Evolutionary conservation across 2,113 vertebrate genomes (phyloP).

Genomic region (Leptosomus discolor): DNA sequence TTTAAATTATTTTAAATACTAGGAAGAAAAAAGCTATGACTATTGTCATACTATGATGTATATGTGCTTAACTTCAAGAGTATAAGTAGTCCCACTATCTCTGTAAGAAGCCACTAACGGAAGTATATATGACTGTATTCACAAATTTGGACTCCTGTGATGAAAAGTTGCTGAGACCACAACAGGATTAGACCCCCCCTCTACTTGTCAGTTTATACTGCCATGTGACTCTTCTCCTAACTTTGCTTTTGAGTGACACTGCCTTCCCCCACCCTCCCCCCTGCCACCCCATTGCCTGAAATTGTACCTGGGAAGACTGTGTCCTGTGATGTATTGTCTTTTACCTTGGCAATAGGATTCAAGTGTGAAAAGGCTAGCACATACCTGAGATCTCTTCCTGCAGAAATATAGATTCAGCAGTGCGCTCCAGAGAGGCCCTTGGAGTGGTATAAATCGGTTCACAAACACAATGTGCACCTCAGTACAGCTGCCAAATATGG

Average conservation of each 20-base stretch:
- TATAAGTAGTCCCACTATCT: neutral
- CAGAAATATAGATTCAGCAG: neutral
- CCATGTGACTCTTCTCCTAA: neutral
- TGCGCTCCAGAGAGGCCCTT: neutral
- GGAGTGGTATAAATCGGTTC: neutral
- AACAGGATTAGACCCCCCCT: neutral
- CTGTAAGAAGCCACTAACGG: neutral
- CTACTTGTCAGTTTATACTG: neutral
- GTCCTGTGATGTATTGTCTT: neutral
- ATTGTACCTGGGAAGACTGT: neutral
- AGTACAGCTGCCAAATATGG: neutral
- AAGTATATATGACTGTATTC: neutral
- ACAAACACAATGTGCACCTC: neutral
- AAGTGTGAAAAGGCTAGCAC: neutral
- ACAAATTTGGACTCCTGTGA: neutral
- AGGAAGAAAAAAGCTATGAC: neutral
- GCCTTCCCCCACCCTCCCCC: fast-evolving
- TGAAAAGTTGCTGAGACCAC: neutral
- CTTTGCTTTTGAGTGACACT: neutral
- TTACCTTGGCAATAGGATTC: neutral
- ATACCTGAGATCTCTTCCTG: neutral
- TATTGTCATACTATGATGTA: neutral
- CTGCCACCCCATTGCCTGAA: neutral
- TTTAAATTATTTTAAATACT: neutral
- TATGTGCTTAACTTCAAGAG: neutral